Evolutionary conservation across 2,113 vertebrate species (phyloP).

Genomic region (Melanocharis versteri): DNA sequence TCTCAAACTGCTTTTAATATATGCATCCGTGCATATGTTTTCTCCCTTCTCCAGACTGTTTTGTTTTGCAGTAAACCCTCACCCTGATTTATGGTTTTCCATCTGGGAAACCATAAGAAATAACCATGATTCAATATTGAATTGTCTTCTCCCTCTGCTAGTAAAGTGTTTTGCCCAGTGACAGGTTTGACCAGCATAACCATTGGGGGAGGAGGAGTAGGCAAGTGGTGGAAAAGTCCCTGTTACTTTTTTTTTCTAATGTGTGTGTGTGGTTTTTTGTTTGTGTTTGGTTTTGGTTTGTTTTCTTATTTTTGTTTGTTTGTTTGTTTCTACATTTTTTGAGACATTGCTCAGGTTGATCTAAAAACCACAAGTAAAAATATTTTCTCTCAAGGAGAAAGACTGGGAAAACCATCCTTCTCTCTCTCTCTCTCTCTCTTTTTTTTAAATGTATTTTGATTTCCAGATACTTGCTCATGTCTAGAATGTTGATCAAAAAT

Average conservation of each 20-base stretch:
- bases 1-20: background rate
- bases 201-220: background rate
- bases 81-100: slow-evolving; percentile 19
- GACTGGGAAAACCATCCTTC: background rate
- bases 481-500: background rate
- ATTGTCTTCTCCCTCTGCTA: background rate
- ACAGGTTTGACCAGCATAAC: background rate
- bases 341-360: background rate
- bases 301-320: background rate
- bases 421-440: background rate
- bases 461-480: background rate
- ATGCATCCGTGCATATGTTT: slow-evolving; percentile 12
- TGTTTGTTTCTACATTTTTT: background rate
- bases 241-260: background rate
- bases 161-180: background rate
- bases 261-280: background rate
- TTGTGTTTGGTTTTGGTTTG: background rate
- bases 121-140: background rate
- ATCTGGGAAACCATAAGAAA: slow-evolving; percentile 48
- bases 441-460: background rate
- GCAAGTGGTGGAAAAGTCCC: background rate
- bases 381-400: background rate
- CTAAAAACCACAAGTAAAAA: background rate
- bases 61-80: slow-evolving; percentile 9
- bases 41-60: slow-evolving; percentile 11